Percentiles rank a stretch among this genome's conserved stretches.
These are phyloP conservation scores for Merodon equestris DNA, from an alignment of 2,888 invertebrate genomes.

Conservation along the genomic window DNA sequence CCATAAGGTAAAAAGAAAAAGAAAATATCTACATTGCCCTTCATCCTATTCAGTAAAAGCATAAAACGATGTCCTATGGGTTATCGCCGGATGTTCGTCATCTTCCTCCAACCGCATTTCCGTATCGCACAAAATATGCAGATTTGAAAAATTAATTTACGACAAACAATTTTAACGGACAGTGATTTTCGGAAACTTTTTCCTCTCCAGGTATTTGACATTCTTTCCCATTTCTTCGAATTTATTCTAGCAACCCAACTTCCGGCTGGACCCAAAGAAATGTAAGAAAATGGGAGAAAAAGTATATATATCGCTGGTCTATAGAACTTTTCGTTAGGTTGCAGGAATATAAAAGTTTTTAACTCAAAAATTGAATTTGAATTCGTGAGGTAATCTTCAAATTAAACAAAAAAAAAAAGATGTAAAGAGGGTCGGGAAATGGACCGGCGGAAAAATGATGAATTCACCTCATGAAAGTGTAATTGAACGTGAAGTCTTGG, in stretches of 20 bases:
- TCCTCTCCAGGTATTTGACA: conserved; percentile 51
- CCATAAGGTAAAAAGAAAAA: conserved; percentile 12
- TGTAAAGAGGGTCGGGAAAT: conserved; percentile 17
- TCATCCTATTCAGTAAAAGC: conserved; percentile 31
- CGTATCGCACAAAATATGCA: conserved; percentile 59
- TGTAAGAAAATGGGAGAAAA: conserved; percentile 4
- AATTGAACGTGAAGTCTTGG: conserved; percentile 57
- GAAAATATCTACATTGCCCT: conserved; percentile 23
- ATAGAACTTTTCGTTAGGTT: conserved; percentile 38
- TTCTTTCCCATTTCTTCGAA: conserved; percentile 54
- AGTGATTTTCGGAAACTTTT: conserved; percentile 70
- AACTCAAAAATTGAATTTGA: conserved; percentile 66
- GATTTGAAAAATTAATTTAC: conserved; percentile 72
- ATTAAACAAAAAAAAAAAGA: conserved; percentile 47
- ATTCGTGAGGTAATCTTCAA: conserved; percentile 62
- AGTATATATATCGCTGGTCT: neutral
- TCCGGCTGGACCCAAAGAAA: conserved; percentile 13
- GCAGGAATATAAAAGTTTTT: conserved; percentile 60
- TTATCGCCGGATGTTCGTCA: conserved; percentile 37
- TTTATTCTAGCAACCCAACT: conserved; percentile 14
- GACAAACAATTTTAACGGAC: conserved; percentile 74
- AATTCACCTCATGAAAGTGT: conserved; percentile 63
- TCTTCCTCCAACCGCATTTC: conserved; percentile 59
- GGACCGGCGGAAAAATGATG: conserved; percentile 8
- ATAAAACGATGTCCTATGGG: conserved; percentile 36